Base-by-base conservation (phyloP, 2,113 vertebrate genomes). In the Saguinus midas region DNA sequence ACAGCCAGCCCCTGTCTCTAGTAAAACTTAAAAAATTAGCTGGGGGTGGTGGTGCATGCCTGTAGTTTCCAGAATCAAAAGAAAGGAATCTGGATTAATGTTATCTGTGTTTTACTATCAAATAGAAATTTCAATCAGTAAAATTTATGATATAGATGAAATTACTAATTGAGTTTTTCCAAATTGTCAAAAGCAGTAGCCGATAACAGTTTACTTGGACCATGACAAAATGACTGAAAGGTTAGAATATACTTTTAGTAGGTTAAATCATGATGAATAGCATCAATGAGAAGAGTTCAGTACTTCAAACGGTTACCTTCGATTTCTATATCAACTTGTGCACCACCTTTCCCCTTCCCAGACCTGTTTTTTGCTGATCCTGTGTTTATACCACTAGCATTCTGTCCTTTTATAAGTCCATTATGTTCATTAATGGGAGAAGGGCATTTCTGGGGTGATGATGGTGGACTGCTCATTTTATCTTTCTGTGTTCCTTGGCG, bases 401-500 rank as follows among this genome's bases (percentile, higher is more conserved):
- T 98, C 98, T 99, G 98, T 96, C 99, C 98, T 98, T 99, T 99
- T 50, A 97, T 95, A 52, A 99, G 97, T 73, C 99, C 99, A 29
- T 99, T 99, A 86, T 99, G 99, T 95, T 99, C 98, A 97, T 98
- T 99, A 96, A 96, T 96, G 18, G 98, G 98, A 91, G 99, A 99
- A 96, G 99, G 99, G 91, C 98, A 99, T 98, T 99, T 99, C 96
- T 99, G 99, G 21, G 99, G 99, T 50, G 99, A 99, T 2, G 98
- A 98, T 0, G 99, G 99, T 55, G 99, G 99, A 98, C 99, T 99
- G 96, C 97, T 98, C 96, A 98, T 98, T 96, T 99, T 99, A 97
- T 99, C 99, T 97, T 99, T 99, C 94, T 99, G 99, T 93, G 98
- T 99, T 91, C 99, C 99, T 87, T 99, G 99, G 43, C 99, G 98